Conservation (phyloP, 2,113 vertebrate species). For the Seriola aureovittata region DNA sequence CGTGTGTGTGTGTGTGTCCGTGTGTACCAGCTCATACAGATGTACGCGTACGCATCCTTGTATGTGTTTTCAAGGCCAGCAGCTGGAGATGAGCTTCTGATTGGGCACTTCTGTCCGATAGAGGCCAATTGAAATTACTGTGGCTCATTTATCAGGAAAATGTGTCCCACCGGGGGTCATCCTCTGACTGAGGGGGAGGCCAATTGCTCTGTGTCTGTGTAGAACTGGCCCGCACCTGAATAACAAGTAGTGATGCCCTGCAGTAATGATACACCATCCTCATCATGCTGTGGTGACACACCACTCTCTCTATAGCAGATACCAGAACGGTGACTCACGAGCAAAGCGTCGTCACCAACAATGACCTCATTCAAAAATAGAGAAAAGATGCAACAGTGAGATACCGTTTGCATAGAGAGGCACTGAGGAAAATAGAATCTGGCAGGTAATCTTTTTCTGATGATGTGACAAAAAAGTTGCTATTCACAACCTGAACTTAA, state of each 20-base stretch:
- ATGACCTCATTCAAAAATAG: constrained; percentile 36
- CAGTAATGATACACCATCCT: constrained; percentile 48
- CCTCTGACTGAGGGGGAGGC: constrained; percentile 27
- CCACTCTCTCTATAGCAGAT: not conserved
- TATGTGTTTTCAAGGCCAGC: constrained; percentile 13
- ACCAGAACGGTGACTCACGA: constrained; percentile 44
- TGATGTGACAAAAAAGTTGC: constrained; percentile 6
- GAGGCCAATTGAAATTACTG: constrained; percentile 63
- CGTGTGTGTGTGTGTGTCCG: not conserved
- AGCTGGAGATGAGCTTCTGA: constrained; percentile 22
- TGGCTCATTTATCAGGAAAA: constrained; percentile 70
- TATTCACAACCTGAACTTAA: not conserved
- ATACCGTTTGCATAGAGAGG: not conserved
- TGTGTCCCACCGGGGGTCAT: constrained; percentile 46
- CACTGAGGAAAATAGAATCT: not conserved
- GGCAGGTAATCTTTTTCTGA: not conserved
- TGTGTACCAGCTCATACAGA: not conserved
- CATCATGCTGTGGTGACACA: constrained; percentile 40
- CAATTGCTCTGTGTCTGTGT: constrained; percentile 20
- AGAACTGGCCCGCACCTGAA: constrained; percentile 41
- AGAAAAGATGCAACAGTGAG: not conserved
- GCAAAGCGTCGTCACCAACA: constrained; percentile 8
- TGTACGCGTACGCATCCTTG: not conserved
- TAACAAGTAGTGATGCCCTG: constrained; percentile 39
- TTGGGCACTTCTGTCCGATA: constrained; percentile 39